Base-by-base conservation (phyloP, 2,113 vertebrate species). In the Laticauda colubrina region DNA sequence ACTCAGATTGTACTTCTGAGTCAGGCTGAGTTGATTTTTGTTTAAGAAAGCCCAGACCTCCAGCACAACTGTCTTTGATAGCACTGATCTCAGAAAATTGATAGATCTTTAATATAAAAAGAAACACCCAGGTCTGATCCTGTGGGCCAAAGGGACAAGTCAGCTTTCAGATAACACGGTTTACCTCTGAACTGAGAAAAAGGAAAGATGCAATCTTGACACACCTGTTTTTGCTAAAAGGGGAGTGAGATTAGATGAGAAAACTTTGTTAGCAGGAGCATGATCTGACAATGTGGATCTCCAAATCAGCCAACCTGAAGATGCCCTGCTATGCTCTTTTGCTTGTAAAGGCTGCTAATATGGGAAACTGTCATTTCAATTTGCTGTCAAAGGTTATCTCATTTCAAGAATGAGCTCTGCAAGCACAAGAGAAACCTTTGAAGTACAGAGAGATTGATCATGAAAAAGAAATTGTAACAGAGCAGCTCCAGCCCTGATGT, bases 161-260 rank as follows among this genome's bases (percentile, higher is more conserved):
- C 45, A 51, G 43, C 9, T 88, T 89, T 75, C 48, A 54, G 2
- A 23, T 88, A 54, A 81, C 10, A 11, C 21, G 54, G 3, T 23
- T 34, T 4, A 18, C 55, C 12, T 69, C 56, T 81, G 34, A 87
- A 34, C 29, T 8, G 89, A 81, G 24, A 57, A 39, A 86, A 54
- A 87, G 93, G 91, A 96, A 94, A 93, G 12, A 95, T 87, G 93
- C 93, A 95, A 92, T 39, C 81, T 92, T 18, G 93, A 93, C 95
- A 94, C 95, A 93, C 95, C 95, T 94, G 91, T 3, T 15, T 14
- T 85, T 94, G 90, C 94, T 95, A 94, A 96, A 34, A 20, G 43
- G 43, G 43, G 55, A 29, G 43, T 24, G 39, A 34, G 48, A 56
- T 15, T 87, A 0, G 1, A 10, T 87, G 91, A 26, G n/a, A 26